Conservation (phyloP, 2,797 vertebrate species). For the Potorous gilbertii region DNA sequence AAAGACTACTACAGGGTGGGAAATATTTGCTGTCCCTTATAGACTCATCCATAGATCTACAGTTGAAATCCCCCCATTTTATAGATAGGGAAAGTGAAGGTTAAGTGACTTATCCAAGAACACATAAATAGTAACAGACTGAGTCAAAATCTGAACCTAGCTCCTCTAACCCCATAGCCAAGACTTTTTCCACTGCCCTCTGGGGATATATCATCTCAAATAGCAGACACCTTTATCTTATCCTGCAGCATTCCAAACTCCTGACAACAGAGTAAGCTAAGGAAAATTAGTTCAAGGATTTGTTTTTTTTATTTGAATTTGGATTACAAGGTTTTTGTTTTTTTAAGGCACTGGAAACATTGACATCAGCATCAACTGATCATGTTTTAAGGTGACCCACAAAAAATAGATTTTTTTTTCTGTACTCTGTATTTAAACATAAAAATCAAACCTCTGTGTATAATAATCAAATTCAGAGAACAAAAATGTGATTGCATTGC, state of each 20-base stretch:
- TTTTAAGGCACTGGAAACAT: neutral
- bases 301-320: conserved; percentile 19
- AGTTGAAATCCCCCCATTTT: neutral
- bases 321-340: neutral
- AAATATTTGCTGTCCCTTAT: neutral
- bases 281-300: conserved; percentile 30
- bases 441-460: neutral
- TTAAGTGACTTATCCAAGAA: neutral
- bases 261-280: conserved; percentile 50
- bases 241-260: conserved; percentile 18
- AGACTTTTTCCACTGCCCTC: neutral
- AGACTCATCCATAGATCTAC: neutral
- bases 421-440: neutral
- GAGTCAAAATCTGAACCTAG: neutral
- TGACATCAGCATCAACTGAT: neutral
- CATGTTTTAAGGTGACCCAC: conserved; percentile 33
- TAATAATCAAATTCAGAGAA: conserved; percentile 32
- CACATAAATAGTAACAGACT: neutral
- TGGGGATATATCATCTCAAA: neutral
- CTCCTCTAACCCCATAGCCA: neutral
- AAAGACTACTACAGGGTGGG: neutral
- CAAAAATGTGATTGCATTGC: conserved; percentile 22
- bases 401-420: conserved; percentile 25
- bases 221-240: neutral
- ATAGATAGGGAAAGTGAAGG: neutral